phyloP scores from a whole-genome alignment of 2,888 invertebrate genomes.

The Epinotia ramella region DNA sequence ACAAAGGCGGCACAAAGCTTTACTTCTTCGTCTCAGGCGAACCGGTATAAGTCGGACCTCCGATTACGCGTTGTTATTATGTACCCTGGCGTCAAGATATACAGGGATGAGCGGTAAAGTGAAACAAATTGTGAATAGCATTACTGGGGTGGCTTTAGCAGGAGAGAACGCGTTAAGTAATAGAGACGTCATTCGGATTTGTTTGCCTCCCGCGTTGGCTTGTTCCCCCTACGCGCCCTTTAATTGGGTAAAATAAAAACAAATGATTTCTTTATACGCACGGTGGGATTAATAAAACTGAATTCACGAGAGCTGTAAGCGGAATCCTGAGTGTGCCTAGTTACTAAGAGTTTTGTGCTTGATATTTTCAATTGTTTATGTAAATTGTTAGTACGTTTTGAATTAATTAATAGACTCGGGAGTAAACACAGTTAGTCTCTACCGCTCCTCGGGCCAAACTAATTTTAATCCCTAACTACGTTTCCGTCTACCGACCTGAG shows the following conservation, averaged over 20 bases:
- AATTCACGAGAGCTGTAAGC: slow-evolving; percentile 17
- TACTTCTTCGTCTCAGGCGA: not conserved
- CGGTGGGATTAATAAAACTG: slow-evolving; percentile 40
- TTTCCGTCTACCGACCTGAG: slow-evolving; percentile 12
- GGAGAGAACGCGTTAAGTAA: slow-evolving; percentile 45
- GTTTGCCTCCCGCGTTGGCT: slow-evolving; percentile 38
- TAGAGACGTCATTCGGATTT: slow-evolving; percentile 45
- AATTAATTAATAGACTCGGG: slow-evolving; percentile 7
- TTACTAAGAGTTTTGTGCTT: slow-evolving; percentile 16
- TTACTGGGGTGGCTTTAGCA: slow-evolving; percentile 28
- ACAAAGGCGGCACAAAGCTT: slow-evolving; percentile 22
- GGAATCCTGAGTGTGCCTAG: slow-evolving; percentile 3
- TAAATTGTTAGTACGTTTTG: slow-evolving; percentile 18
- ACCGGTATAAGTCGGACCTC: not conserved
- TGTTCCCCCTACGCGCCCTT: slow-evolving; percentile 42
- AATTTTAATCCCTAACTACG: slow-evolving; percentile 21
- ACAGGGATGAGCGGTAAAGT: not conserved
- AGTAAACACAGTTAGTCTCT: slow-evolving; percentile 18
- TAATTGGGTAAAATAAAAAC: slow-evolving; percentile 46
- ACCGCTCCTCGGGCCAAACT: slow-evolving; percentile 3
- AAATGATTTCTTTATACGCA: slow-evolving; percentile 45
- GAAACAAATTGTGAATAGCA: not conserved
- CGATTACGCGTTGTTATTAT: not conserved
- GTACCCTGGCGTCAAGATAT: not conserved
- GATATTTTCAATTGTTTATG: slow-evolving; percentile 18